These are phyloP conservation scores for Tricholaema leucomelas DNA, from an alignment of 2,113 vertebrate genomes.

Conservation along the genomic window DNA sequence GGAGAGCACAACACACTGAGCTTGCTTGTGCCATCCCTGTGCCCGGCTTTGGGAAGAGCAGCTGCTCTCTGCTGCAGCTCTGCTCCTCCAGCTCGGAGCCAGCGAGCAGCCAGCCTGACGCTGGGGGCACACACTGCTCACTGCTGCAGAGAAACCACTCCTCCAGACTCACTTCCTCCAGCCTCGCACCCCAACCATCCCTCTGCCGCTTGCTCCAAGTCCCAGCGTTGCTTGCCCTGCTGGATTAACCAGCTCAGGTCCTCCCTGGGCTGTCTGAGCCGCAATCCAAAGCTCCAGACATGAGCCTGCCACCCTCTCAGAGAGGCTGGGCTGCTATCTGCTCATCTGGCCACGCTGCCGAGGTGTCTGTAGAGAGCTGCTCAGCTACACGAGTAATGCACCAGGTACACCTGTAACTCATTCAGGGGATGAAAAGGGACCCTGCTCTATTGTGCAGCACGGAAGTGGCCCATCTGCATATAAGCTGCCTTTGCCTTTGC, in stretches of 20 bases:
- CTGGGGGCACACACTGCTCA: background rate
- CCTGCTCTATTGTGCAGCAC: background rate
- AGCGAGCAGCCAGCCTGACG: background rate
- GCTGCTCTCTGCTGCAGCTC: background rate
- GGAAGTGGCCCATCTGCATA: conserved; percentile 37
- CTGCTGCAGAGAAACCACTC: background rate
- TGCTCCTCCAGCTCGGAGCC: rapidly evolving
- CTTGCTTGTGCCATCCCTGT: background rate
- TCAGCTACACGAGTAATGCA: background rate
- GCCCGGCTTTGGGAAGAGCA: background rate
- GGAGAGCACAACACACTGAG: background rate
- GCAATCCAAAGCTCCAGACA: background rate
- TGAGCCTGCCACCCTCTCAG: background rate
- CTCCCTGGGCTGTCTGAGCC: background rate
- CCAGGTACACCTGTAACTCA: conserved; percentile 60
- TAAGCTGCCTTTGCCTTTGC: conserved; percentile 1
- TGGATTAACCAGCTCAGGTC: background rate
- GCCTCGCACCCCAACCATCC: background rate
- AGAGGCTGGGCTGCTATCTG: background rate
- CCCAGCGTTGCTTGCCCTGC: background rate
- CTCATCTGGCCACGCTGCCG: background rate
- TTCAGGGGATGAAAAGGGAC: conserved; percentile 37
- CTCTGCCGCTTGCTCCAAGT: background rate
- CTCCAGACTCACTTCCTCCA: background rate
- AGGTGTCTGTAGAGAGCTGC: background rate